Evolutionary conservation across 2,797 vertebrate genomes (phyloP), one percentile per base, ranked within the genome.

Genomic region (Dromococcyx pavoninus): DNA sequence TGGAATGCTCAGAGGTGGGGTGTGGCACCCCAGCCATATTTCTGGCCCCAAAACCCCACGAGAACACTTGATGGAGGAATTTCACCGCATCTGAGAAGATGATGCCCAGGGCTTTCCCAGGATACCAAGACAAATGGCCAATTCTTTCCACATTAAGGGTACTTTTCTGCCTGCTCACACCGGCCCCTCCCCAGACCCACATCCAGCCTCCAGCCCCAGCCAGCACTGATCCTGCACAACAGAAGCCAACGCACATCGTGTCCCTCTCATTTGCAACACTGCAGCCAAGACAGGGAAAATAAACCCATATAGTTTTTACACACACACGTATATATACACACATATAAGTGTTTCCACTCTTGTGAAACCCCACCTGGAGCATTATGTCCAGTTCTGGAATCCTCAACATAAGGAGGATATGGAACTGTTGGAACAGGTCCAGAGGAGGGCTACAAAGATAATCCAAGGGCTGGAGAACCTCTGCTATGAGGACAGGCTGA

Each of bases 31-130:
- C 73, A 6, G 79, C 51, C 12, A 0, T 9, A 1, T 44, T 16
- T 10, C 73, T 56, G 90, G 62, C 86, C 85, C 76, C 11, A 57
- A 82, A 37, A 44, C 12, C 54, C 80, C 88, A 41, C 73, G 2
- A 41, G 91, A 89, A 84, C 2, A 0, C 16, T 62, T 12, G 58
- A 89, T 60, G 86, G 22, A 75, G 30, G 88, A 79, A 41, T 74
- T 11, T 61, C 3, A 2, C 74, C 2, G 57, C 81, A 46, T 86
- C 73, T 86, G 90, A 91, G 95, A 78, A 90, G 94, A 56, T 0
- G 48, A 60, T 90, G 93, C 93, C 94, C 80, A 44, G 62, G 93
- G 76, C 86, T 91, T 95, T 96, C 95, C 94, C 95, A 95, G 90
- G 88, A 16, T 37, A 6, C 83, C 77, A 11, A 53, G 84, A 96